Percentiles rank a stretch among this genome's conserved stretches.
phyloP scores from a whole-genome alignment of 1,140 invertebrate genomes.

The Sycophila sp. region DNA sequence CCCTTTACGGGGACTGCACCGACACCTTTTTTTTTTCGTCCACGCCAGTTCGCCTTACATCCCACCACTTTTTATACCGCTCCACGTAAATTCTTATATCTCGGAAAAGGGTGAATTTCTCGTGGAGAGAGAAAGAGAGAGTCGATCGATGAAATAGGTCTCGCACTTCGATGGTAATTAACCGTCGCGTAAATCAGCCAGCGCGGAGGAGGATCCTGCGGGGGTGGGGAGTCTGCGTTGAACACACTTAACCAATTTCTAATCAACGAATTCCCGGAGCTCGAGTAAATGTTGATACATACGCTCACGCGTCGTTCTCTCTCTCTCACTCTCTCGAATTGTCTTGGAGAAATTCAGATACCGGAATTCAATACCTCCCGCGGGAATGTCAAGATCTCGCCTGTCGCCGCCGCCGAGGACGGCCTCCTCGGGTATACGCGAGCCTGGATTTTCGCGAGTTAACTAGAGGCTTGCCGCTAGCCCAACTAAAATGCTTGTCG shows the following conservation, averaged over 20 bases:
- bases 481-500: conserved; percentile 2
- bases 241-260: conserved; percentile 29
- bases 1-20: too few relatives aligned
- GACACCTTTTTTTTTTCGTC: too few relatives aligned
- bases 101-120: too few relatives aligned
- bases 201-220: too few relatives aligned
- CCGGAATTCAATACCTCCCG: conserved; percentile 17
- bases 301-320: not conserved
- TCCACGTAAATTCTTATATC: too few relatives aligned
- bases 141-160: too few relatives aligned
- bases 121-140: too few relatives aligned
- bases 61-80: too few relatives aligned
- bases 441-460: conserved; percentile 4
- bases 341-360: conserved; percentile 32
- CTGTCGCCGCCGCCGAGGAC: too few relatives aligned
- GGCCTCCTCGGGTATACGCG: not conserved
- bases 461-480: conserved; percentile 1
- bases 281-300: conserved; percentile 28
- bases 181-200: not conserved
- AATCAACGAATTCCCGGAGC: conserved; percentile 23
- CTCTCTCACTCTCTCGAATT: conserved; percentile 20
- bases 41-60: too few relatives aligned
- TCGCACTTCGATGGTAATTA: too few relatives aligned
- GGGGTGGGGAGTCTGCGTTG: too few relatives aligned
- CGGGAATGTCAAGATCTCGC: conserved; percentile 27